Conservation (phyloP, 2,113 vertebrate genomes). For the Seriola aureovittata region DNA sequence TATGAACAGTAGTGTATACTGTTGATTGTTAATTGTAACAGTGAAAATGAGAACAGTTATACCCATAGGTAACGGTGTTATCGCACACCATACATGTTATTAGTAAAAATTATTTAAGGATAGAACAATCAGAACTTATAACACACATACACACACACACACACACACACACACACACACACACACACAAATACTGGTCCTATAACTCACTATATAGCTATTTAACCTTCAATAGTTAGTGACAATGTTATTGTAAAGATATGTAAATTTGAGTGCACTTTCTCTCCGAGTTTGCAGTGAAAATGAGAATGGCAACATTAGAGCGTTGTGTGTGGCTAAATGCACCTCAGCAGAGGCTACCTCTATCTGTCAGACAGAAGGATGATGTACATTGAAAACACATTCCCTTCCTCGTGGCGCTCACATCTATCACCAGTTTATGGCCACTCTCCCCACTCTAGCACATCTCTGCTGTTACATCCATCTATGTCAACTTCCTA, state of each 20-base stretch:
- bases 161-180: background rate
- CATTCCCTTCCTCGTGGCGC: conserved; percentile 74
- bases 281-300: conserved; percentile 35
- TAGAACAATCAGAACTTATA: no score
- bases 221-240: conserved; percentile 17
- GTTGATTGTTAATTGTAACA: no score
- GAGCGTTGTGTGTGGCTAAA: conserved; percentile 55
- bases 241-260: conserved; percentile 32
- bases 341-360: conserved; percentile 57
- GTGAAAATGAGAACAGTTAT: no score
- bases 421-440: conserved; percentile 81
- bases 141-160: background rate
- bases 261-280: conserved; percentile 44
- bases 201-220: background rate
- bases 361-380: conserved; percentile 74
- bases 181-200: background rate
- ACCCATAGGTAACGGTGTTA: no score
- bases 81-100: no score
- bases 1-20: no score
- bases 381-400: conserved; percentile 78
- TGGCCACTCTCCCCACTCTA: conserved; percentile 65
- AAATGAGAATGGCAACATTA: conserved; percentile 57
- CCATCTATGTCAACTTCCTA: conserved; percentile 74
- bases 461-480: conserved; percentile 71
- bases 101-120: no score